These are phyloP conservation scores for Otus sunia DNA, from an alignment of 2,113 vertebrate species.

Conservation along the genomic window DNA sequence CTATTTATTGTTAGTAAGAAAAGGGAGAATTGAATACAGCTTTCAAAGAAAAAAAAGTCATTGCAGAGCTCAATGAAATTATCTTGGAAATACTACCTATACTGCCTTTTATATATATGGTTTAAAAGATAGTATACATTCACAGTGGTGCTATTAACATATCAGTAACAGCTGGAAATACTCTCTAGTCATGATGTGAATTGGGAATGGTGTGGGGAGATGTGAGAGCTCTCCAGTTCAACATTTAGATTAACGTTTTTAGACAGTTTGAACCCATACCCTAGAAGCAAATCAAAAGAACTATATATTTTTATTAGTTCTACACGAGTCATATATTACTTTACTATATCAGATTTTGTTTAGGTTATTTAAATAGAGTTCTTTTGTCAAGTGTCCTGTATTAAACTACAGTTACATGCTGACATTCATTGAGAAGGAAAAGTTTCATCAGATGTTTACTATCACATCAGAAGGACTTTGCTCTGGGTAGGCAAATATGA, in stretches of 20 bases:
- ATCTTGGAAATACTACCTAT: background rate
- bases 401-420: background rate
- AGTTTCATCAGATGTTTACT: background rate
- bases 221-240: background rate
- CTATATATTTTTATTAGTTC: background rate
- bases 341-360: background rate
- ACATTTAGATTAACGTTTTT: background rate
- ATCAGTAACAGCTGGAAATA: conserved; percentile 25
- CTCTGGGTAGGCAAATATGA: background rate
- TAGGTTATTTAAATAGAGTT: background rate
- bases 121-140: background rate
- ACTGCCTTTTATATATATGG: background rate
- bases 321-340: background rate
- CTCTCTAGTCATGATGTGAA: background rate
- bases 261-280: background rate
- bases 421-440: background rate
- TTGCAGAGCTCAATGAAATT: background rate
- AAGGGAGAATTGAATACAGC: background rate
- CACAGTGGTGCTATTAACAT: background rate
- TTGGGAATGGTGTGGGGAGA: background rate
- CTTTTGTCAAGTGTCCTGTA: background rate
- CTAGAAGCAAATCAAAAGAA: background rate
- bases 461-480: background rate
- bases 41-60: background rate
- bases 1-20: background rate